Evolutionary conservation across 2,888 invertebrate genomes (phyloP).

Genomic region (Linnaemya vulpina): DNA sequence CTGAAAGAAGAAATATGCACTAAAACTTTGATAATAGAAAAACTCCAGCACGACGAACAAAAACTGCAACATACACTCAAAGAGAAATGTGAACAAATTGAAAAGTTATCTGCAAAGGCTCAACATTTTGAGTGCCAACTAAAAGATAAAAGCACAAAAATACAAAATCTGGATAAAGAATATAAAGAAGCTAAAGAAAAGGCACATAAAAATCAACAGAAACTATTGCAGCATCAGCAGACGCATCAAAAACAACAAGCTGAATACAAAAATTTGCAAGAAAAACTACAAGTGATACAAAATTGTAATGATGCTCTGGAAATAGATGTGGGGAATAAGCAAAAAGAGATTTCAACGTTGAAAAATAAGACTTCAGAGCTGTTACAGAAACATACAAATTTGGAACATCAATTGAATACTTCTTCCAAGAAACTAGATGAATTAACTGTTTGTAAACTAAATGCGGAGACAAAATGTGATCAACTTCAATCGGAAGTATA

Average conservation of each 20-base stretch:
- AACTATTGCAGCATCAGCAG: constrained; percentile 39
- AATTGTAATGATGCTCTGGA: constrained; percentile 52
- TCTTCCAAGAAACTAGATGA: constrained; percentile 65
- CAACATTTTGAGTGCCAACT: constrained; percentile 50
- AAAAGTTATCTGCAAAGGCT: constrained; percentile 47
- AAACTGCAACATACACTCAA: constrained; percentile 29
- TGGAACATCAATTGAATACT: constrained; percentile 57
- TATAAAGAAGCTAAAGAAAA: constrained; percentile 52
- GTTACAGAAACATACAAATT: constrained; percentile 8
- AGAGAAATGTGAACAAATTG: constrained; percentile 27
- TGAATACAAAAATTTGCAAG: constrained; percentile 44
- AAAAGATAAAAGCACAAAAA: constrained; percentile 43
- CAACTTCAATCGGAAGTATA: constrained; percentile 58
- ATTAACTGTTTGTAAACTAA: constrained; percentile 50
- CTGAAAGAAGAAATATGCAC: constrained; percentile 48
- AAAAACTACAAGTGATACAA: constrained; percentile 54
- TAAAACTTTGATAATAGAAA: constrained; percentile 48
- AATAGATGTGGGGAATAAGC: constrained; percentile 50
- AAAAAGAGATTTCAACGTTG: constrained; percentile 45
- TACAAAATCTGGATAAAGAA: constrained; percentile 54
- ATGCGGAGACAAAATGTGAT: constrained; percentile 69
- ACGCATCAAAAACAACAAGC: constrained; percentile 24
- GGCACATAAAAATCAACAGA: constrained; percentile 37
- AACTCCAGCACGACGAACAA: constrained; percentile 55
- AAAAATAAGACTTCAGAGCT: constrained; percentile 56